Percentiles rank a stretch among this genome's conserved stretches.
Evolutionary conservation across 1,140 invertebrate genomes (phyloP).

Genomic region (Nixonia krombeini): DNA sequence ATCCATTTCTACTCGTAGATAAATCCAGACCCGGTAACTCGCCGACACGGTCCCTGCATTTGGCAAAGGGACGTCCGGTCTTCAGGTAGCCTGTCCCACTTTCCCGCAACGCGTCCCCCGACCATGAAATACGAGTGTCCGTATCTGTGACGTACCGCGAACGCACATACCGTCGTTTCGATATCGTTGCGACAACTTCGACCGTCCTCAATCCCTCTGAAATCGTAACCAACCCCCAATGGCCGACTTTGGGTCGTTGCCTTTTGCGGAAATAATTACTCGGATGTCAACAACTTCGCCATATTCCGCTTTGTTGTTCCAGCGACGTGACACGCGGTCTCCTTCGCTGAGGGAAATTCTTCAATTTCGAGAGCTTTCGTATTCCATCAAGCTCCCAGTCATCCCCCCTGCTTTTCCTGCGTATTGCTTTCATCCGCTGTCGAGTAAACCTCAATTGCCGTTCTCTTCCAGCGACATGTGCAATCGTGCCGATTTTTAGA

Average conservation of each 20-base stretch:
- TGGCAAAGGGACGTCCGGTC: background rate
- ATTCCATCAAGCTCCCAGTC: too few relatives aligned
- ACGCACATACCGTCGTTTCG: too few relatives aligned
- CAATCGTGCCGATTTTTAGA: too few relatives aligned
- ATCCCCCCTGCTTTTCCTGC: too few relatives aligned
- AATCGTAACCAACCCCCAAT: background rate
- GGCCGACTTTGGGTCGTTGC: background rate
- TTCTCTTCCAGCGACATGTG: too few relatives aligned
- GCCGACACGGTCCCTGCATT: background rate
- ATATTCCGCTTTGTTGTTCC: background rate
- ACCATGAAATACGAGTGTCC: background rate
- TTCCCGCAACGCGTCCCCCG: background rate
- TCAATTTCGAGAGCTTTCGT: too few relatives aligned
- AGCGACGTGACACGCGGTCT: background rate
- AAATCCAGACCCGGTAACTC: background rate
- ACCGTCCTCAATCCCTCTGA: background rate
- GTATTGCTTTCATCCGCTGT: too few relatives aligned
- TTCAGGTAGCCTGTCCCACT: background rate
- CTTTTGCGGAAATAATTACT: constrained; percentile 19
- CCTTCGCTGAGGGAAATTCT: constrained; percentile 2
- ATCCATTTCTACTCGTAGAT: background rate
- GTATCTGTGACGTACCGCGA: background rate
- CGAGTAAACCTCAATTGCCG: too few relatives aligned
- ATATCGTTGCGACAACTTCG: too few relatives aligned
- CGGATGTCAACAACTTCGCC: background rate